Conservation (phyloP, 2,113 vertebrate species). For the Pachyramphus minor region DNA sequence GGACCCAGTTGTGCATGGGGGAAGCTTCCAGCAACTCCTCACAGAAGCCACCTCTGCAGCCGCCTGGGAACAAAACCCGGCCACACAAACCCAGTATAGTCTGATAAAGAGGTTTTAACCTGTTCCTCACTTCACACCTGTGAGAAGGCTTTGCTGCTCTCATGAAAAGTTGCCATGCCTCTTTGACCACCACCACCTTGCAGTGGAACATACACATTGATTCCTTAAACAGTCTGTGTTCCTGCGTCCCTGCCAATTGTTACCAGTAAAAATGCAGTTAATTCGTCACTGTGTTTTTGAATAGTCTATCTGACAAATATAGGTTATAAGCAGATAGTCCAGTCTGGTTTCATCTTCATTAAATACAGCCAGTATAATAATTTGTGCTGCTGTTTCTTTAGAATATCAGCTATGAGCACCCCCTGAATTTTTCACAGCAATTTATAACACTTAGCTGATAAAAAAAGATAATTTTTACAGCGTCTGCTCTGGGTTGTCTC, state of each 20-base stretch:
- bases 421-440: background rate
- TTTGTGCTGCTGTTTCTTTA: background rate
- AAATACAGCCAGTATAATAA: background rate
- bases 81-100: background rate
- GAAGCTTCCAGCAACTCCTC: background rate
- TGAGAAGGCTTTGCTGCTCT: background rate
- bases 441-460: background rate
- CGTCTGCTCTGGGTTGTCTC: background rate
- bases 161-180: background rate
- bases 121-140: background rate
- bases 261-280: background rate
- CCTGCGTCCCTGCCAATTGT: background rate
- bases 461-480: background rate
- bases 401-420: background rate
- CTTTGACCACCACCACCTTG: background rate
- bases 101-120: background rate
- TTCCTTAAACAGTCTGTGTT: background rate
- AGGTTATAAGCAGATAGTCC: background rate
- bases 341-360: background rate
- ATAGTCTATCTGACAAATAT: background rate
- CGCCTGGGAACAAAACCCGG: background rate
- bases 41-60: background rate
- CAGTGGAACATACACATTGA: background rate
- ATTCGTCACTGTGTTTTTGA: background rate
- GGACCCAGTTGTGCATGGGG: accelerated